Conservation (phyloP, 2,888 invertebrate species). For the Tanypteryx hageni region DNA sequence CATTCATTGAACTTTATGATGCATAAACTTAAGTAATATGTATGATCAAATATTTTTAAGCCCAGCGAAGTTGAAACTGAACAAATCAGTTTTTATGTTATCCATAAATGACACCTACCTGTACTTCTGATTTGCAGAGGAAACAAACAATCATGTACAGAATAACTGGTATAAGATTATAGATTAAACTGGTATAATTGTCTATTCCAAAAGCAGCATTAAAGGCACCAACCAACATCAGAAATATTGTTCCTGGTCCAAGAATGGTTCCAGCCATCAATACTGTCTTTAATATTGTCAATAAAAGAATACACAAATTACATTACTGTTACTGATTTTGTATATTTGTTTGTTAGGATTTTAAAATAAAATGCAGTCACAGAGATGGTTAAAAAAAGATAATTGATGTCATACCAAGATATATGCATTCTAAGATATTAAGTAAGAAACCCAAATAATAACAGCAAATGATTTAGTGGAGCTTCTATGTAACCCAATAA, state of each 20-base stretch:
- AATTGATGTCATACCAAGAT: neutral
- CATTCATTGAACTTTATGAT: neutral
- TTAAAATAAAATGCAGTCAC: too few species aligned
- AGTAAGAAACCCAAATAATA: neutral
- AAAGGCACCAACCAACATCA: constrained; percentile 77
- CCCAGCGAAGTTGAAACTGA: too few species aligned
- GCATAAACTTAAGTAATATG: neutral
- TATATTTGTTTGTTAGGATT: too few species aligned
- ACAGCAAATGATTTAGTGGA: neutral
- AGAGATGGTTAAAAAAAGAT: too few species aligned
- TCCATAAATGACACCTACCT: constrained; percentile 71
- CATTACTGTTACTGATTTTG: too few species aligned
- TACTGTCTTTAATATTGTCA: constrained; percentile 69
- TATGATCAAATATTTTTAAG: neutral
- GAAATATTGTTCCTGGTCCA: constrained; percentile 77
- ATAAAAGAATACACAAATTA: neutral
- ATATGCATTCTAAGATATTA: neutral
- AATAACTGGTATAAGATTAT: constrained; percentile 75
- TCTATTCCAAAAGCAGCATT: constrained; percentile 76
- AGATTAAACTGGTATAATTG: constrained; percentile 73
- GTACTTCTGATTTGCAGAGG: constrained; percentile 74
- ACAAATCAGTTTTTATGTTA: too few species aligned
- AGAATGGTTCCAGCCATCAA: constrained; percentile 77
- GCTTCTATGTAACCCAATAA: too few species aligned
- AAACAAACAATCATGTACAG: constrained; percentile 76